A percentile compares a stretch with the other conserved stretches of the same genome.
These are phyloP conservation scores for Cheilosia variabilis DNA, from an alignment of 2,888 invertebrate genomes.

Conservation along the genomic window DNA sequence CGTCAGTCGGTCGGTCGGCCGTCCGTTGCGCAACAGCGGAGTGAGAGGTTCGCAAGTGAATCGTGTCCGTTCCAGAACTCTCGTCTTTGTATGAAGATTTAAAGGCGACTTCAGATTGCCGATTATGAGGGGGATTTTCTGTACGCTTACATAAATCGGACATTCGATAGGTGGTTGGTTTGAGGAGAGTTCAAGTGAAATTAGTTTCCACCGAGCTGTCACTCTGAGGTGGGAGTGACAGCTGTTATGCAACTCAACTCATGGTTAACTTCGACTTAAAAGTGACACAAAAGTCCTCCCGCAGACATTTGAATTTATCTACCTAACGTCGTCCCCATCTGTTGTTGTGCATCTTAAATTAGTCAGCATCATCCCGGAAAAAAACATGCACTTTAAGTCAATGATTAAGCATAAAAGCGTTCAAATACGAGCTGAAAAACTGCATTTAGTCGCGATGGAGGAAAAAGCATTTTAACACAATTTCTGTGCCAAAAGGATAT, in stretches of 20 bases:
- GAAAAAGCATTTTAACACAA: neutral
- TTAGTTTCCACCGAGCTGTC: neutral
- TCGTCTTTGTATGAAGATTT: slow-evolving; percentile 3
- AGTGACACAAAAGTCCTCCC: neutral
- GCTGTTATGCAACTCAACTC: slow-evolving; percentile 47
- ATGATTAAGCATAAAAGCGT: too few relatives aligned
- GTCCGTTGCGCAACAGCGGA: slow-evolving; percentile 14
- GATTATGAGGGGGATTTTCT: slow-evolving; percentile 29
- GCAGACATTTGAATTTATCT: too few relatives aligned
- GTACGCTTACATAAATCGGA: slow-evolving; percentile 49
- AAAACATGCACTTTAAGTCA: too few relatives aligned
- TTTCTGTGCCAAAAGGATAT: neutral
- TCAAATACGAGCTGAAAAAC: too few relatives aligned
- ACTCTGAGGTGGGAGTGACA: slow-evolving; percentile 43
- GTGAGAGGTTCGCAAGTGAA: slow-evolving; percentile 19
- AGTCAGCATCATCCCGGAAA: too few relatives aligned
- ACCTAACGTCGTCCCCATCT: too few relatives aligned
- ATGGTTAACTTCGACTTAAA: neutral
- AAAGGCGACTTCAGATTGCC: slow-evolving; percentile 29
- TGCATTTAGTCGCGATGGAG: neutral
- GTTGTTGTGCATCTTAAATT: too few relatives aligned
- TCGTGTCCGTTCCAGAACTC: neutral
- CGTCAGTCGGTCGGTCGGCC: too few relatives aligned
- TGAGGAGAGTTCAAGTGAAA: slow-evolving; percentile 27
- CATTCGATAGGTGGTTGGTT: slow-evolving; percentile 15